phyloP scores from a whole-genome alignment of 2,888 invertebrate species.

The Syrista parreyssii region DNA sequence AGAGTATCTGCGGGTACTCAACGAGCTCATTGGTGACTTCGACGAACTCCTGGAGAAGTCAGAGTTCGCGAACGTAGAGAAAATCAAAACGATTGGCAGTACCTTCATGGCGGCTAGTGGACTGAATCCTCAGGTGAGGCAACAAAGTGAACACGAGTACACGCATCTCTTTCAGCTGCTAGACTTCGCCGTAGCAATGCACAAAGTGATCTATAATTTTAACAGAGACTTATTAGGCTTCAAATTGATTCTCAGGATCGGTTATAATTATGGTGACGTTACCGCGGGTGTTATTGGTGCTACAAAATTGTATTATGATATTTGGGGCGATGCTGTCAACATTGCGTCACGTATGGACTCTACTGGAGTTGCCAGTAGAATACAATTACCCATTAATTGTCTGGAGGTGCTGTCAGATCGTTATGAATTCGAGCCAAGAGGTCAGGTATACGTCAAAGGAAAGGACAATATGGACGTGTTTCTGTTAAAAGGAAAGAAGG shows the following conservation, averaged over 20 bases:
- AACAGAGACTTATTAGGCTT: conserved; percentile 92
- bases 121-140: conserved; percentile 83
- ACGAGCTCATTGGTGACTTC: conserved; percentile 96
- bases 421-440: conserved; percentile 92
- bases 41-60: conserved; percentile 89
- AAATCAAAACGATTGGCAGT: conserved; percentile 97
- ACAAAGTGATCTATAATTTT: conserved; percentile 86
- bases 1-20: conserved; percentile 93
- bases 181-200: conserved; percentile 94
- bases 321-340: conserved; percentile 99
- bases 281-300: conserved; percentile 98
- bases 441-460: conserved; percentile 95
- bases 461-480: conserved; percentile 96
- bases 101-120: conserved; percentile 99
- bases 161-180: conserved; percentile 88
- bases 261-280: conserved; percentile 94
- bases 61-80: conserved; percentile 90
- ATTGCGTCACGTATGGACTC: conserved; percentile 98
- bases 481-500: conserved; percentile 73
- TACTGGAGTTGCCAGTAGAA: conserved; percentile 87
- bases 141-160: conserved; percentile 75
- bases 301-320: conserved; percentile 95
- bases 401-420: conserved; percentile 75
- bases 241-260: conserved; percentile 86
- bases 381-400: conserved; percentile 85